phyloP scores from a whole-genome alignment of 2,888 invertebrate species.

The Polydrusus tereticollis region DNA sequence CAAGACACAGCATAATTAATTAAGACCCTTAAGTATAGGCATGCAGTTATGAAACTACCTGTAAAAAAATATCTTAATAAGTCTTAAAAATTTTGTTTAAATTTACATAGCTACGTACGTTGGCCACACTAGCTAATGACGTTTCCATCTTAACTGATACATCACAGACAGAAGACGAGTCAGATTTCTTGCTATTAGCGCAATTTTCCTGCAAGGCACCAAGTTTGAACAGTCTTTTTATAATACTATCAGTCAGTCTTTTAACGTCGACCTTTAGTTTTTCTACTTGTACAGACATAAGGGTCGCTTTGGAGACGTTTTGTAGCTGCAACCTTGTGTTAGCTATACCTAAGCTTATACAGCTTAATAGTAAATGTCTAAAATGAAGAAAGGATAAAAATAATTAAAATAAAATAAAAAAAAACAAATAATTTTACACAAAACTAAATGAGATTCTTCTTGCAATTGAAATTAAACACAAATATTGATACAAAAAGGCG shows the following conservation, averaged over 20 bases:
- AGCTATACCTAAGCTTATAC: conserved; percentile 76
- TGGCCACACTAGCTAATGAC: conserved; percentile 42
- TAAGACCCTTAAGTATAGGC: too few relatives aligned
- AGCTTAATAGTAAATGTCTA: conserved; percentile 76
- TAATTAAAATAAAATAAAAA: not conserved
- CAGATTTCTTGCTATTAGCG: conserved; percentile 45
- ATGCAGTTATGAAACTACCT: too few relatives aligned
- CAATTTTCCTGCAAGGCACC: conserved; percentile 64
- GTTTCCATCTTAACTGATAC: conserved; percentile 60
- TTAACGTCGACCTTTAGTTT: conserved; percentile 66
- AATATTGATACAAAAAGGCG: too few relatives aligned
- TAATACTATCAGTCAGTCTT: conserved; percentile 66
- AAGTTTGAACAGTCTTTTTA: conserved; percentile 67
- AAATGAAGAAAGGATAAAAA: conserved; percentile 40
- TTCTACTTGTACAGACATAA: conserved; percentile 75
- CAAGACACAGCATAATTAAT: too few relatives aligned
- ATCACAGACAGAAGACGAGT: conserved; percentile 45
- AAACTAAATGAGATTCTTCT: too few relatives aligned
- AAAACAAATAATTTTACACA: too few relatives aligned
- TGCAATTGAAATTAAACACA: too few relatives aligned
- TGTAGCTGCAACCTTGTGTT: conserved; percentile 69
- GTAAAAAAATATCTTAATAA: too few relatives aligned
- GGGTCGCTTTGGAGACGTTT: conserved; percentile 71
- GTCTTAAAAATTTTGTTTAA: not conserved
- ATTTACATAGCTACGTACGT: conserved; percentile 1